Conservation (phyloP, 2,888 invertebrate genomes). For the Lacanobia oleracea region DNA sequence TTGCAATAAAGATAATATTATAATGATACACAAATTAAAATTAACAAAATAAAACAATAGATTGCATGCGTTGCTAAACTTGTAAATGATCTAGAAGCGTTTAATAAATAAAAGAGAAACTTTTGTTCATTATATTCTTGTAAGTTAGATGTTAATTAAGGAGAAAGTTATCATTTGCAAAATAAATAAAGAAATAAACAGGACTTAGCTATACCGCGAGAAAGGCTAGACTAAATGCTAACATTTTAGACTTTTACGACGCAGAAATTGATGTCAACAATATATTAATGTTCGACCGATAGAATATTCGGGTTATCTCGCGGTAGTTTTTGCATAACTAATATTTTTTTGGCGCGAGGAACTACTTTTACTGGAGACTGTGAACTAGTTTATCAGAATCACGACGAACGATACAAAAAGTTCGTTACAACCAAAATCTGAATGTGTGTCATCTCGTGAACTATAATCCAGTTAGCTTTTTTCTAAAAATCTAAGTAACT, state of each 20-base stretch:
- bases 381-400: slow-evolving; percentile 45
- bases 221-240: slow-evolving; percentile 7
- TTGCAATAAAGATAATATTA: slow-evolving; percentile 44
- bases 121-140: slow-evolving; percentile 32
- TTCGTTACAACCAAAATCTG: background rate
- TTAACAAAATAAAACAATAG: slow-evolving; percentile 21
- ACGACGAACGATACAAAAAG: slow-evolving; percentile 35
- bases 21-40: slow-evolving; percentile 34
- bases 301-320: slow-evolving; percentile 17
- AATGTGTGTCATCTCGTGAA: slow-evolving; percentile 35
- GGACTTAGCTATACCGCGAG: slow-evolving; percentile 25
- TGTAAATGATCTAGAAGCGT: slow-evolving; percentile 17
- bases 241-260: slow-evolving; percentile 18
- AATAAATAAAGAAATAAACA: slow-evolving; percentile 51
- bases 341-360: slow-evolving; percentile 21
- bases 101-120: slow-evolving; percentile 38
- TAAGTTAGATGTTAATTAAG: slow-evolving; percentile 49
- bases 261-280: slow-evolving; percentile 32
- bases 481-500: too few relatives aligned
- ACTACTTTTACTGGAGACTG: slow-evolving; percentile 49
- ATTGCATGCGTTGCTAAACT: slow-evolving; percentile 24
- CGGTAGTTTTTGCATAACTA: slow-evolving; percentile 27
- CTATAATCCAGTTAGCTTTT: background rate
- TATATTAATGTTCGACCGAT: slow-evolving; percentile 20
- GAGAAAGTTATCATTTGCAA: slow-evolving; percentile 56